These are phyloP conservation scores for Drosophila carrolli DNA, from an alignment of 1,140 invertebrate genomes.

Conservation along the genomic window DNA sequence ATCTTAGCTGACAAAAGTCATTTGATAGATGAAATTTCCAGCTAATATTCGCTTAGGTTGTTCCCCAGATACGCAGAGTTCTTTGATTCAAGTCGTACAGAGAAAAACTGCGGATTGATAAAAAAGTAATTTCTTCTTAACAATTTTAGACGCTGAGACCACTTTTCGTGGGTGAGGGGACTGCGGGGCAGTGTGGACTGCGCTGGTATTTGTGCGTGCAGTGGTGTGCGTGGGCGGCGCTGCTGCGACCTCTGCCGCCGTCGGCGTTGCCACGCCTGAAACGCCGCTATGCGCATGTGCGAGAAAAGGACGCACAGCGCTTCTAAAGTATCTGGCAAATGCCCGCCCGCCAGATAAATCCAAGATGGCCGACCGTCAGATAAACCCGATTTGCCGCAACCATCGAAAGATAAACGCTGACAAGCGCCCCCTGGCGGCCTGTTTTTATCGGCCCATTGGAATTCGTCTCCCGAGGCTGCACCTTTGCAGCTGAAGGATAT, in stretches of 20 bases:
- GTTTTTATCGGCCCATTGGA: constrained; percentile 52
- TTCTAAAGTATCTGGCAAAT: constrained; percentile 41
- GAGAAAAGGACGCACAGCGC: constrained; percentile 65
- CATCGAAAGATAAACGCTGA: constrained; percentile 2
- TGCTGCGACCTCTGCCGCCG: constrained; percentile 37
- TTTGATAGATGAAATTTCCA: too few relatives aligned
- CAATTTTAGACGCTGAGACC: constrained; percentile 30
- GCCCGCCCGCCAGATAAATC: constrained; percentile 63
- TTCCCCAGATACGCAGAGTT: background rate
- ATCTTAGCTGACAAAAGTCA: too few relatives aligned
- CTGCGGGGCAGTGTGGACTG: constrained; percentile 11
- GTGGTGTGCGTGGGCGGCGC: constrained; percentile 59
- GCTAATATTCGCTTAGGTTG: background rate
- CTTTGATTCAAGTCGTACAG: background rate
- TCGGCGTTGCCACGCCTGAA: constrained; percentile 66
- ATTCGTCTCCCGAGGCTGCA: constrained; percentile 42
- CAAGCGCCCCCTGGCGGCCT: constrained; percentile 31
- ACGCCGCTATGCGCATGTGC: constrained; percentile 64
- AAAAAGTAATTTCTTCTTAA: background rate
- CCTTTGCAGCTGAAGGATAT: constrained; percentile 24
- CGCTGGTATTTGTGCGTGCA: constrained; percentile 55
- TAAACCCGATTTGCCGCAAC: constrained; percentile 41
- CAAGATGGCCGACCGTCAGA: constrained; percentile 69
- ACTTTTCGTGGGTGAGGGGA: constrained; percentile 1
- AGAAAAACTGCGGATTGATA: background rate